A percentile compares a stretch with the other conserved stretches of the same genome.
Conservation (phyloP, 2,113 vertebrate species). For the Theropithecus gelada region DNA sequence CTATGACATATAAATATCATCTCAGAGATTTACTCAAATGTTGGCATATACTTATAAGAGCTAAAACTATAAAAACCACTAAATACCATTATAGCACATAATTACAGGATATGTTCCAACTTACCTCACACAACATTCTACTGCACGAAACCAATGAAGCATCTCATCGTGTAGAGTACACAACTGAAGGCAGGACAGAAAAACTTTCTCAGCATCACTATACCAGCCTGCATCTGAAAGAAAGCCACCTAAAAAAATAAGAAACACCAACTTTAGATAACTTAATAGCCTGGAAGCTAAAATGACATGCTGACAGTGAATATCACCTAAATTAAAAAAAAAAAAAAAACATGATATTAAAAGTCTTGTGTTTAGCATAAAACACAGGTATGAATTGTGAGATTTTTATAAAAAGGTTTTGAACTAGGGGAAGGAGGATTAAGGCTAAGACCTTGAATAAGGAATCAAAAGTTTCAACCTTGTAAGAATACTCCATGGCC, state of each 20-base stretch:
- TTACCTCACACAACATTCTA: constrained; percentile 98
- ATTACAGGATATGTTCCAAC: constrained; percentile 31
- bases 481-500: background rate
- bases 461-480: background rate
- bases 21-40: background rate
- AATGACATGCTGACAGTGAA: background rate
- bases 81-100: background rate
- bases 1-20: background rate
- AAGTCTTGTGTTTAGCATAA: background rate
- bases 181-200: constrained; percentile 97
- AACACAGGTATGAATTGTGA: background rate
- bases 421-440: background rate
- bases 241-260: constrained; percentile 90
- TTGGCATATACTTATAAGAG: background rate
- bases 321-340: background rate
- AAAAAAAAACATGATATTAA: background rate
- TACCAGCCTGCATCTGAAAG: constrained; percentile 99
- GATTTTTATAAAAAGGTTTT: background rate
- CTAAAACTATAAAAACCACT: constrained; percentile 35
- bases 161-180: constrained; percentile 97
- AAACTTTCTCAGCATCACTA: constrained; percentile 98
- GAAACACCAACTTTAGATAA: constrained; percentile 25
- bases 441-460: constrained; percentile 12
- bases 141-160: constrained; percentile 96
- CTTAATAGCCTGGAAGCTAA: background rate